These are phyloP conservation scores for Trematomus bernacchii DNA, from an alignment of 2,797 vertebrate species.

Conservation along the genomic window DNA sequence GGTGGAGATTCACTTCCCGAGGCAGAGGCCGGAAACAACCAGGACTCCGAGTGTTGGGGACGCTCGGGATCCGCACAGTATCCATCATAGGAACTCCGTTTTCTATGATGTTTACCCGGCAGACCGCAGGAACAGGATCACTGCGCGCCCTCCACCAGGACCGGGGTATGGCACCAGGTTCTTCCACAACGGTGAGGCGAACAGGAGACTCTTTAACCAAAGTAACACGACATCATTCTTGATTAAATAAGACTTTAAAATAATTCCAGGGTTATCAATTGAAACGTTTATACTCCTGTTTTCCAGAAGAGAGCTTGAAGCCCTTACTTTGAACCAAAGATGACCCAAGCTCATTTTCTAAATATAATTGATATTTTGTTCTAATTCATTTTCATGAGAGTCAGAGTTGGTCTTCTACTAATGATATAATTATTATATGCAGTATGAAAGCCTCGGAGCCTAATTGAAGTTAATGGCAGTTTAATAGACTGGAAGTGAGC, in stretches of 20 bases:
- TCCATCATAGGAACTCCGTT: constrained; percentile 80
- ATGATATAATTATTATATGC: constrained; percentile 29
- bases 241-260: background rate
- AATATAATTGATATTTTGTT: constrained; percentile 9
- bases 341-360: background rate
- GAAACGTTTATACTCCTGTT: too few relatives aligned
- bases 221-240: background rate
- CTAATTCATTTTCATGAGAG: constrained; percentile 35
- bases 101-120: constrained; percentile 79
- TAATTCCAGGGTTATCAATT: too few relatives aligned
- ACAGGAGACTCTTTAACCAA: background rate
- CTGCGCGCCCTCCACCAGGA: constrained; percentile 52
- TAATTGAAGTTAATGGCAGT: constrained; percentile 27
- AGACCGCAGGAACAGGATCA: constrained; percentile 62
- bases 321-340: background rate
- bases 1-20: constrained; percentile 59
- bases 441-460: constrained; percentile 28
- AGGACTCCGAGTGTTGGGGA: constrained; percentile 48
- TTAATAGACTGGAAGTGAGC: constrained; percentile 14
- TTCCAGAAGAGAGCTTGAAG: too few relatives aligned
- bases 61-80: constrained; percentile 69
- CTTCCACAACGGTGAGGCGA: constrained; percentile 84
- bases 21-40: constrained; percentile 20
- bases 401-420: constrained; percentile 24
- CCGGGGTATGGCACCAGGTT: constrained; percentile 80